These are phyloP conservation scores for Sinocyclocheilus anshuiensis DNA, from an alignment of 2,113 vertebrate genomes.

Conservation along the genomic window DNA sequence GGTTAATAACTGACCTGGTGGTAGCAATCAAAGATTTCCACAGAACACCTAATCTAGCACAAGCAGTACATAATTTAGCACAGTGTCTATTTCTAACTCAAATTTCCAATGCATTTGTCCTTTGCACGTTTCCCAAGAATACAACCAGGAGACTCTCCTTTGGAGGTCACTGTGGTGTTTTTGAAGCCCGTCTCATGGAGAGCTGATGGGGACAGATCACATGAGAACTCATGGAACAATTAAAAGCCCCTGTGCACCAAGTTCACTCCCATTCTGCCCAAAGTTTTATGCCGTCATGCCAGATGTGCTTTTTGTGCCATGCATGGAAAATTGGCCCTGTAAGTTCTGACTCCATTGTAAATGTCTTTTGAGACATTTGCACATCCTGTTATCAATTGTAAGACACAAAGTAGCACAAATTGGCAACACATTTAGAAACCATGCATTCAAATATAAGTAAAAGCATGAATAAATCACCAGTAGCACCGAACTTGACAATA, in stretches of 20 bases:
- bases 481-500: not conserved
- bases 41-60: not conserved
- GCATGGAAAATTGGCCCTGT: not conserved
- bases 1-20: slow-evolving; percentile 2
- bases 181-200: not conserved
- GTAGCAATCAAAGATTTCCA: not conserved
- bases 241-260: not conserved
- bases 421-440: not conserved
- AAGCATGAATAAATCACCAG: not conserved
- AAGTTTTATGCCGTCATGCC: not conserved
- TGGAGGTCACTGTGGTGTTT: not conserved
- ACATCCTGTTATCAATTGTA: not conserved
- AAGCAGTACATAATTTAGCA: not conserved
- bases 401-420: not conserved
- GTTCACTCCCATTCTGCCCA: not conserved
- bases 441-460: not conserved
- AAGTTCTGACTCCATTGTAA: not conserved
- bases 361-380: not conserved
- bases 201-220: not conserved
- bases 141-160: not conserved
- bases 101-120: not conserved
- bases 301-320: not conserved
- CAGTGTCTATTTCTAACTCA: not conserved
- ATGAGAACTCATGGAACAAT: not conserved
- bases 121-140: not conserved